Evolutionary conservation across 2,113 vertebrate genomes (phyloP), one percentile per base, ranked within the genome.

Genomic region (Meriones unguiculatus): DNA sequence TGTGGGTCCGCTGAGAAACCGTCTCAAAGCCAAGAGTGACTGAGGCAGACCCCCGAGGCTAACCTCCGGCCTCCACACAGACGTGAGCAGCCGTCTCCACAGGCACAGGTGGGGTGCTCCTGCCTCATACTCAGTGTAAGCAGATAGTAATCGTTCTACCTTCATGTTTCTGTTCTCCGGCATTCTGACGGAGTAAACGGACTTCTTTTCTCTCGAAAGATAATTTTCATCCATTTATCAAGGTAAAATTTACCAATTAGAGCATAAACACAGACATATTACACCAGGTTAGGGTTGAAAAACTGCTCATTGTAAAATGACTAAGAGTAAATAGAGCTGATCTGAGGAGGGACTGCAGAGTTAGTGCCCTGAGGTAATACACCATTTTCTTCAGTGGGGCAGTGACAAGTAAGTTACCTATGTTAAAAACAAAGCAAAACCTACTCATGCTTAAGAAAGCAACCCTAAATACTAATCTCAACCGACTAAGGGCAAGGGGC

Each of bases 101-200:
- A 50, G 9, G 4, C 28, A 67, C 28, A 85, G 13, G 18, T 10
- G 41, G 8, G 30, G 7, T 20, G 28, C 30, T 18, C 18, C 25
- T 46, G 24, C 85, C 81, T 20, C 35, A 46, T 89, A 91, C 17
- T 52, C 32, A 87, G 30, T 82, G 28, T 38, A 69, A 87, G 22
- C 46, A 50, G 57, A 59, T 84, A 89, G 14, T 73, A 41, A 22
- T 87, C n/a, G 25, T 10, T 93, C 6, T 84, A 70, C 84, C 82
- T 82, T 93, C 59, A 93, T 93, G 3, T 97, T 82, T 69, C 59
- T 80, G 24, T 77, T 92, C 64, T 76, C 41, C 76, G 65, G 25
- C 17, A 50, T 89, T 92, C 77, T 67, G 30, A 84, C 57, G 90
- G 59, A 85, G 89, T 85, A 30, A 91, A 50, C 46, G 35, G 72